Base-by-base conservation (phyloP, 2,888 invertebrate genomes). In the Nineta flava region DNA sequence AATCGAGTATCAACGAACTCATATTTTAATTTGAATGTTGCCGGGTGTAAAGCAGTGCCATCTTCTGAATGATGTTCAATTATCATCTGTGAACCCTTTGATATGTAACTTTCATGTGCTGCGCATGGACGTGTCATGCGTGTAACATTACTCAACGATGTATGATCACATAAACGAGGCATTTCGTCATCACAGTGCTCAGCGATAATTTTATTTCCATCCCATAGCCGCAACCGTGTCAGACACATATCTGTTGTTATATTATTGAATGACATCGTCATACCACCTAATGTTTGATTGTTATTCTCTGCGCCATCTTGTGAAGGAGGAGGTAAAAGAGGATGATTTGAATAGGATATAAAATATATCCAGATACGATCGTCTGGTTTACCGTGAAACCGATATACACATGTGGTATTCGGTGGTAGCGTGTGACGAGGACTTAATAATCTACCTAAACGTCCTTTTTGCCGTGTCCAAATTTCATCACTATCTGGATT, bases 331-430 rank as follows among this genome's bases (percentile, higher is more conserved):
- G 70, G 70, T 57, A 81, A 71, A 53, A 87, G 69, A 54, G 85
- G 83, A 61, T 86, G 77, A 58, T 87, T 83, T 57, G 82, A 83
- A 68, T 86, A 90, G 55, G 87, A 87, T 55, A 86, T 79, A 64
- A 90, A 90, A 66, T 86, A 88, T 56, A 90, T 73, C 91, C 91
- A 91, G 50, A 91, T 80, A 53, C 84, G 75, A 64, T 88, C 88
- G 47, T 81, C 78, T 7, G 81, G 76, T 55, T 80, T 77, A 26
- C 88, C 90, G 62, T 80, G 79, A 64, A 91, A 87, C 56, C 79
- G 81, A 76, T 88, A 91, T 26, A 83, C 83, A 70, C 91, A 91
- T 43, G 87, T 87, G 50, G 88, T 86, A 62, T 85, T 84, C 1
- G 87, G 87, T 15, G 90, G 85, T 57, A 90, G 71, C 45, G 88